These are phyloP conservation scores for Sphenopsis melanotis DNA, from an alignment of 2,797 vertebrate species.

Conservation along the genomic window DNA sequence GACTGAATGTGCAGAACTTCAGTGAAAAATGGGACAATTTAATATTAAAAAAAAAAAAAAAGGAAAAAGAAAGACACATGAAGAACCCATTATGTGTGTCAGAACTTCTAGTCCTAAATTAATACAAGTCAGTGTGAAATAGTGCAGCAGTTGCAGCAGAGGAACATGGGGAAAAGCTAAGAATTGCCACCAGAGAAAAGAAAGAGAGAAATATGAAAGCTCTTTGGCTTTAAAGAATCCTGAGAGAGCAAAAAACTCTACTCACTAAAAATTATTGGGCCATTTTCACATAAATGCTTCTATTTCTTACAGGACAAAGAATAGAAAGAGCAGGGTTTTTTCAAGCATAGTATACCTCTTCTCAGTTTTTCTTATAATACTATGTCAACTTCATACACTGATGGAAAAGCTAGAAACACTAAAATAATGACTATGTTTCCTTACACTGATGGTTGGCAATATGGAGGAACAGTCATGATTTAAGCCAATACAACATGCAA, in stretches of 20 bases:
- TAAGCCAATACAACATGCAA: neutral
- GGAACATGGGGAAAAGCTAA: neutral
- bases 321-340: neutral
- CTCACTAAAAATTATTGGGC: constrained; percentile 11
- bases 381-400: neutral
- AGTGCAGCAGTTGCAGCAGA: neutral
- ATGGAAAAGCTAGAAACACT: neutral
- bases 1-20: neutral
- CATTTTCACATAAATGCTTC: constrained; percentile 17
- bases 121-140: constrained; percentile 32
- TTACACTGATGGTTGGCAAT: neutral
- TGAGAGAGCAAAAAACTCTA: neutral
- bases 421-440: neutral
- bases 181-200: neutral
- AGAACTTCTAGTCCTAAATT: constrained; percentile 5
- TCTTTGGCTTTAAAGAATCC: constrained; percentile 34
- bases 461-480: neutral
- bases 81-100: neutral
- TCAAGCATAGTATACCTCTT: neutral
- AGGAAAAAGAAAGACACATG: neutral
- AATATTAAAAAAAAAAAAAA: neutral
- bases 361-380: neutral
- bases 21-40: constrained; percentile 5
- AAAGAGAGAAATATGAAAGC: constrained; percentile 41
- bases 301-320: neutral